Conservation (phyloP, 2,113 vertebrate species). For the Eidolon helvum region DNA sequence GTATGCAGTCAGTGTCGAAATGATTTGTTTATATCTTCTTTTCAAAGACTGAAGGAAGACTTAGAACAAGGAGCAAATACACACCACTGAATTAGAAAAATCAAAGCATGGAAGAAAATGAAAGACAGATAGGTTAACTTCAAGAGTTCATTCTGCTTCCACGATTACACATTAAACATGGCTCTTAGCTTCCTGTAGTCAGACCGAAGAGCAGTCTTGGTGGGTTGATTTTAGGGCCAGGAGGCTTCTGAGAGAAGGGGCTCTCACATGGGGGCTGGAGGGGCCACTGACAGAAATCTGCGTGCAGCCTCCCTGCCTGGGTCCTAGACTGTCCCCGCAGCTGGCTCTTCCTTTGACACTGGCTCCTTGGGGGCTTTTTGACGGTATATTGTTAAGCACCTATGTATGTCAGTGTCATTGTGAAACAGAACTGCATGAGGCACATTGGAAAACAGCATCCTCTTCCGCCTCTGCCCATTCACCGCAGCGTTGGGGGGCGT, state of each 20-base stretch:
- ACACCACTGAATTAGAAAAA: not conserved
- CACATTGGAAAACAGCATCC: not conserved
- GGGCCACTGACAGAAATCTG: too few relatives aligned
- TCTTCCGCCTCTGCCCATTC: not conserved
- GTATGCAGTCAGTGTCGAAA: not conserved
- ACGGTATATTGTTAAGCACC: too few relatives aligned
- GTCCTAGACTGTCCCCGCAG: not conserved
- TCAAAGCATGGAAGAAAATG: not conserved
- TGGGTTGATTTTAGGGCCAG: not conserved
- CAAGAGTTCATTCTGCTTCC: not conserved
- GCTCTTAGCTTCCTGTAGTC: not conserved
- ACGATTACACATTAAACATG: not conserved
- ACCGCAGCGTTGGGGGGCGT: fast-evolving
- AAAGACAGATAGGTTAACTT: not conserved
- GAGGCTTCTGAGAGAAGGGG: not conserved
- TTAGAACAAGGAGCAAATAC: not conserved
- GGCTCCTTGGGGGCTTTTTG: not conserved
- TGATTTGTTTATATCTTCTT: not conserved
- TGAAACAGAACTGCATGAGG: not conserved
- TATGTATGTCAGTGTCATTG: fast-evolving
- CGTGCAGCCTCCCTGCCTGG: not conserved
- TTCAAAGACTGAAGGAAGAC: not conserved
- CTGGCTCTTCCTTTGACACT: not conserved
- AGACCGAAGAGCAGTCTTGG: not conserved
- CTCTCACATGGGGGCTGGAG: not conserved